phyloP scores from a whole-genome alignment of 2,113 vertebrate species.

The Crotalus viridis region DNA sequence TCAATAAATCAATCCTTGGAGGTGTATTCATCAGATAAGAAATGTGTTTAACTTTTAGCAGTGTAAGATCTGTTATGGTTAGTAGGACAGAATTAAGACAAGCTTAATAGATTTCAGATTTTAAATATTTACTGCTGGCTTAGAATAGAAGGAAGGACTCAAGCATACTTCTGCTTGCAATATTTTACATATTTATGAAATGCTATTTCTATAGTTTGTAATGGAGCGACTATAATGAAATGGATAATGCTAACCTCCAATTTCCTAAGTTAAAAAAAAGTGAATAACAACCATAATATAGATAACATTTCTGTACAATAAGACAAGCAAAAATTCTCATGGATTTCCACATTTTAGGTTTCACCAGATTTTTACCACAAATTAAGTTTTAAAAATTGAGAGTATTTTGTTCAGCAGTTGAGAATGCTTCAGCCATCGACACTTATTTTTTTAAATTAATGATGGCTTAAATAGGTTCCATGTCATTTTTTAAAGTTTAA shows the following conservation, averaged over 20 bases:
- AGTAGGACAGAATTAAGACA: background rate
- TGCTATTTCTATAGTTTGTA: background rate
- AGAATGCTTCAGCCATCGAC: background rate
- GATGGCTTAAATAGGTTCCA: background rate
- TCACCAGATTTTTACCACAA: background rate
- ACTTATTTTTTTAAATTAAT: background rate
- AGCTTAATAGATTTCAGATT: background rate
- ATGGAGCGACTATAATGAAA: background rate
- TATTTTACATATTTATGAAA: background rate
- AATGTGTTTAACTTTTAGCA: background rate
- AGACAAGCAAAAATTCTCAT: background rate
- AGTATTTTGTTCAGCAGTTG: background rate
- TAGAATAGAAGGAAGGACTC: background rate
- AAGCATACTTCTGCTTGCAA: background rate
- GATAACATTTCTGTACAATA: background rate
- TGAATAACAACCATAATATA: background rate
- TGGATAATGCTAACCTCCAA: background rate
- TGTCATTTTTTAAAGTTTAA: background rate
- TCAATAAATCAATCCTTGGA: background rate
- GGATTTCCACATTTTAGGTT: background rate
- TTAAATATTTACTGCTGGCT: background rate
- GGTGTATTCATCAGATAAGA: background rate
- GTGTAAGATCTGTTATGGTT: background rate
- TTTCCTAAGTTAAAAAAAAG: background rate
- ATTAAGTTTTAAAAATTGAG: background rate